Evolutionary conservation across 2,888 invertebrate genomes (phyloP).

Genomic region (Catotricha subobsoleta): DNA sequence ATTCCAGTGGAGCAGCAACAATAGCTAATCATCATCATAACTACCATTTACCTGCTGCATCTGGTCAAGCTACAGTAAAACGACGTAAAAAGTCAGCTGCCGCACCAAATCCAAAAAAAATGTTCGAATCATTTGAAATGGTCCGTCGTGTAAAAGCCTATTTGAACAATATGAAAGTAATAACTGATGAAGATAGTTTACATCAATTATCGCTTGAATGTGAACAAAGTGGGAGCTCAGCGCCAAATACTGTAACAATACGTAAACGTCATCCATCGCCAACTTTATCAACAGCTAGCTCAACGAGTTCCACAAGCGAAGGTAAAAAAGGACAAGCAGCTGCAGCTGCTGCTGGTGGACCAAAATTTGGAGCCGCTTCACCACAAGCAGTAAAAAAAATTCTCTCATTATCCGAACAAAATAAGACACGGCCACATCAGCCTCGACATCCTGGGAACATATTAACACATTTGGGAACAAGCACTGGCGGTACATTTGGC

Average conservation of each 20-base stretch:
- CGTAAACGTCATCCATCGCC: conserved; percentile 82
- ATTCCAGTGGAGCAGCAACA: too few species aligned
- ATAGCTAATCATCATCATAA: not conserved
- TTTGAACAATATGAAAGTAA: conserved; percentile 67
- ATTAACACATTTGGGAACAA: conserved; percentile 1
- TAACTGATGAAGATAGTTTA: conserved; percentile 78
- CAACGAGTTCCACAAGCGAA: conserved; percentile 74
- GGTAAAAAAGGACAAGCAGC: conserved; percentile 34
- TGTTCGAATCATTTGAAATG: conserved; percentile 99
- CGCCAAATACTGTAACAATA: conserved; percentile 33
- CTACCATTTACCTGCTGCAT: not conserved
- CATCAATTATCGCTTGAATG: conserved; percentile 80
- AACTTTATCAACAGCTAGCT: conserved; percentile 79
- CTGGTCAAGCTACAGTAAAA: conserved; percentile 62
- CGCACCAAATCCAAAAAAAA: conserved; percentile 89
- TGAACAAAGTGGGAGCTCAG: conserved; percentile 43
- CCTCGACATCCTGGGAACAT: conserved; percentile 43
- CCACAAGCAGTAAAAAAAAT: conserved; percentile 95
- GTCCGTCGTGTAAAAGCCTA: conserved; percentile 92
- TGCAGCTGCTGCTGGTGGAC: conserved; percentile 21
- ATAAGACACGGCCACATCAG: conserved; percentile 75
- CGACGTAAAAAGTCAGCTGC: conserved; percentile 75
- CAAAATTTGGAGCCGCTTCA: conserved; percentile 75
- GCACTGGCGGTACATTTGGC: not conserved
- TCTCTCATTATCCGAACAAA: conserved; percentile 73